Percentiles rank a stretch among this genome's conserved stretches.
Conservation (phyloP, 2,888 invertebrate genomes). For the Drosophila neutralis region DNA sequence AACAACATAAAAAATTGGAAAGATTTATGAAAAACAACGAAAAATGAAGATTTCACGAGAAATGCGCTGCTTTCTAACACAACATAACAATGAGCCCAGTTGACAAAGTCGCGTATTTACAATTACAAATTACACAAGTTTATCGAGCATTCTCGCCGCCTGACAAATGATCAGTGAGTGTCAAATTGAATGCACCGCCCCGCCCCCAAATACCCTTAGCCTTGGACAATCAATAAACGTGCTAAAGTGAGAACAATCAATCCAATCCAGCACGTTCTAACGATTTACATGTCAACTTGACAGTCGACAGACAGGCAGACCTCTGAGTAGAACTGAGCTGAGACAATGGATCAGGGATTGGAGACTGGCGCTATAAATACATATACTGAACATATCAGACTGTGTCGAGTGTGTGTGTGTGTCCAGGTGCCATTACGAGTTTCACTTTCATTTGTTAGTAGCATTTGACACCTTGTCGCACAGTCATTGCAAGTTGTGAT, state of each 20-base stretch:
- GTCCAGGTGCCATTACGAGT: conserved; percentile 69
- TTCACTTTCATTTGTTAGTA: conserved; percentile 82
- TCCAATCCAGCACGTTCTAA: conserved; percentile 77
- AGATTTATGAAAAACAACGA: conserved; percentile 23
- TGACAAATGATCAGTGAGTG: conserved; percentile 65
- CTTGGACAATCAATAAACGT: conserved; percentile 50
- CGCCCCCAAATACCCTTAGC: neutral
- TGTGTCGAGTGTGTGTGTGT: conserved; percentile 38
- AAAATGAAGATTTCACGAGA: conserved; percentile 52
- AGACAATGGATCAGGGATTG: conserved; percentile 44
- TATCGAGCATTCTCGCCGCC: conserved; percentile 30
- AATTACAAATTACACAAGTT: conserved; percentile 66
- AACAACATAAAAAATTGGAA: conserved; percentile 36
- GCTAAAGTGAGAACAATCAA: conserved; percentile 74
- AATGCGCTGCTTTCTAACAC: conserved; percentile 18
- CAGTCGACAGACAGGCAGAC: conserved; percentile 36
- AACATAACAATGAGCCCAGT: conserved; percentile 59
- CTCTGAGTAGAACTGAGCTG: conserved; percentile 11
- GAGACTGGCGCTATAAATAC: conserved; percentile 53
- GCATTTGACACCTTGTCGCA: conserved; percentile 79
- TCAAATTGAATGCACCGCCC: conserved; percentile 9
- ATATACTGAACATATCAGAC: conserved; percentile 26
- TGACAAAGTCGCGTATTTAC: conserved; percentile 61
- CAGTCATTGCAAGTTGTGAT: conserved; percentile 57
- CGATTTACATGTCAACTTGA: conserved; percentile 79